These are phyloP conservation scores for Diplodus puntazzo DNA, from an alignment of 2,797 vertebrate species.

Conservation along the genomic window DNA sequence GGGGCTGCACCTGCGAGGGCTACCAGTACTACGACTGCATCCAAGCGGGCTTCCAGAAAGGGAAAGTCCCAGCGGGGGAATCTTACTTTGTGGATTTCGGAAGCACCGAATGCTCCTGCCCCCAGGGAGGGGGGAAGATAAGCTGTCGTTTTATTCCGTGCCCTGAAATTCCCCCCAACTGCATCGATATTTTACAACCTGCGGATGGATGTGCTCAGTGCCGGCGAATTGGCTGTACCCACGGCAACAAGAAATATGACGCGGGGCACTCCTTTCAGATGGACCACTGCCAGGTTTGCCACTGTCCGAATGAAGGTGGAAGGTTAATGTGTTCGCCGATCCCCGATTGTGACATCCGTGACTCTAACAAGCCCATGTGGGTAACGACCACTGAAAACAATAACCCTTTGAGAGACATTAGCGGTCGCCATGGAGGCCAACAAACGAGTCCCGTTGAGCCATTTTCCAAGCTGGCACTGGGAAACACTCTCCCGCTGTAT, in stretches of 20 bases:
- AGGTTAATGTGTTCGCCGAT: conserved; percentile 92
- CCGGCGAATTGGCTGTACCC: conserved; percentile 89
- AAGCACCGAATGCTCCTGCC: conserved; percentile 96
- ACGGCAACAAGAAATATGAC: conserved; percentile 88
- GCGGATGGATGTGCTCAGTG: conserved; percentile 91
- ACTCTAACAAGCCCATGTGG: conserved; percentile 63
- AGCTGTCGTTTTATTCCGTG: conserved; percentile 95
- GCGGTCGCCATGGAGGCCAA: conserved; percentile 83
- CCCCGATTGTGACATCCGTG: conserved; percentile 81
- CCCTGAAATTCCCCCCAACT: conserved; percentile 92
- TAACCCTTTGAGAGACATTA: conserved; percentile 80
- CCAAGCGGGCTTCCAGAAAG: conserved; percentile 89
- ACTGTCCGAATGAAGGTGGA: conserved; percentile 92
- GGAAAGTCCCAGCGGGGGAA: conserved; percentile 92
- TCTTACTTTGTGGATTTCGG: conserved; percentile 97
- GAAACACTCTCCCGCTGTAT: conserved; percentile 76
- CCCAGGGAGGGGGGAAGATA: conserved; percentile 92
- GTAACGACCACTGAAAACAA: conserved; percentile 78
- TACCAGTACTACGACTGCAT: conserved; percentile 97
- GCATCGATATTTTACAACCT: conserved; percentile 89
- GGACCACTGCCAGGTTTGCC: conserved; percentile 91
- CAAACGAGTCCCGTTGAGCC: conserved; percentile 81
- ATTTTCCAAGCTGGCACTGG: conserved; percentile 58
- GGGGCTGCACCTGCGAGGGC: conserved; percentile 92
- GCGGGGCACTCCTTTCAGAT: conserved; percentile 93